phyloP scores from a whole-genome alignment of 2,888 invertebrate genomes.

The Trileptium ribeirensis region DNA sequence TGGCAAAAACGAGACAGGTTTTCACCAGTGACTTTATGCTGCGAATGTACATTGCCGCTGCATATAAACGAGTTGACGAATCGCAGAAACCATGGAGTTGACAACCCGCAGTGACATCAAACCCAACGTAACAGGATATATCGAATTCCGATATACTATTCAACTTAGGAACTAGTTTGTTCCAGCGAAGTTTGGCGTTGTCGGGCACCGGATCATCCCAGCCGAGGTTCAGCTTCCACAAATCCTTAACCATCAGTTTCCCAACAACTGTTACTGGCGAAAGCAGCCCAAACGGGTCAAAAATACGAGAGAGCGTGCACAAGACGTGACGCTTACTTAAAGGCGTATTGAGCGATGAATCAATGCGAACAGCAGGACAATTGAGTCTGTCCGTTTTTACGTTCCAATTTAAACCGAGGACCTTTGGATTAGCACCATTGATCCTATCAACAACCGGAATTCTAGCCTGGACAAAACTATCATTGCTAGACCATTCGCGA shows the following conservation, averaged over 20 bases:
- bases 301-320: not conserved
- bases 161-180: not conserved
- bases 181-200: not conserved
- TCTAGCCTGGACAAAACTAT: not conserved
- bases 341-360: not conserved
- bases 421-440: not conserved
- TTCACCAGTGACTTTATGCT: not conserved
- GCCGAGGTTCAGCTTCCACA: conserved; percentile 10
- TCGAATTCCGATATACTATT: not conserved
- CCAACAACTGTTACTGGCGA: not conserved
- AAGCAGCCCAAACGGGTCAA: conserved; percentile 2
- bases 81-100: not conserved
- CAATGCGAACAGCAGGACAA: not conserved
- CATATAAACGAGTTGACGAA: not conserved
- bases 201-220: conserved; percentile 3
- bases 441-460: not conserved
- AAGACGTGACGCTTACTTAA: not conserved
- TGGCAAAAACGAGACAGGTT: not conserved
- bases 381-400: not conserved
- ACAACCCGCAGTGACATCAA: not conserved
- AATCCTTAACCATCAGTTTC: not conserved
- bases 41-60: not conserved
- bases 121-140: not conserved
- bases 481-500: not conserved
- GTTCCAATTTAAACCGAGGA: conserved; percentile 7